Evolutionary conservation across 2,888 invertebrate genomes (phyloP).

Genomic region (Scelioninae gen. 1): DNA sequence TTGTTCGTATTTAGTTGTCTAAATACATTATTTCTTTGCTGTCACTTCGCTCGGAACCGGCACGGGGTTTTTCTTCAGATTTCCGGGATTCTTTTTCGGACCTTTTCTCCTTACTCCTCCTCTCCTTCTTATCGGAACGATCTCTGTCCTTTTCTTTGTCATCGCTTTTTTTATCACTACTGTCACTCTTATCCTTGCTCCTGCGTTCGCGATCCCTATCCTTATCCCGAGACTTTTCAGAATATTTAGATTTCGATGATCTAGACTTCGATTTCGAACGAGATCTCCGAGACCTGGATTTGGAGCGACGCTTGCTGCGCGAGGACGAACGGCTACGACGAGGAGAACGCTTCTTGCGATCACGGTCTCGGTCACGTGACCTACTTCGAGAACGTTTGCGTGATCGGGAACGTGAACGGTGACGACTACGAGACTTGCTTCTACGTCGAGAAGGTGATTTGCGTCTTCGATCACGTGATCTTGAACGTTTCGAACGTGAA

Average conservation of each 20-base stretch:
- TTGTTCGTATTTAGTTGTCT: conserved; percentile 37
- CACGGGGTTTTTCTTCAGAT: conserved; percentile 72
- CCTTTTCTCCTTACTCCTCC: conserved; percentile 76
- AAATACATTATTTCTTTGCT: conserved; percentile 72
- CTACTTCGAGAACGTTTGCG: conserved; percentile 79
- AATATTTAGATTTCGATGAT: conserved; percentile 83
- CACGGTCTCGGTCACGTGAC: conserved; percentile 62
- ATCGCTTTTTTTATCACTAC: conserved; percentile 81
- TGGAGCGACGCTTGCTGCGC: conserved; percentile 87
- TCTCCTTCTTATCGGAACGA: conserved; percentile 78
- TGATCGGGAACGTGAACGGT: conserved; percentile 85
- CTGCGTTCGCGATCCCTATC: conserved; percentile 75
- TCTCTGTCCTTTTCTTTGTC: conserved; percentile 74
- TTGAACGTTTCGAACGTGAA: conserved; percentile 83
- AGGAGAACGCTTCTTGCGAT: conserved; percentile 77
- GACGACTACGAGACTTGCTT: conserved; percentile 82
- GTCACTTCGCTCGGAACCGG: conserved; percentile 70
- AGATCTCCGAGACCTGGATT: conserved; percentile 83
- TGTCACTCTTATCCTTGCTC: conserved; percentile 79
- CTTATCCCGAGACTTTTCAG: conserved; percentile 80
- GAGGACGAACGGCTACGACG: conserved; percentile 83
- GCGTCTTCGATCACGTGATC: conserved; percentile 81
- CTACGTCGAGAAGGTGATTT: conserved; percentile 82
- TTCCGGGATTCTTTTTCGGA: conserved; percentile 77
- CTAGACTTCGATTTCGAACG: conserved; percentile 85